Evolutionary conservation across 2,113 vertebrate genomes (phyloP).

Genomic region (Pycnonotus jocosus): DNA sequence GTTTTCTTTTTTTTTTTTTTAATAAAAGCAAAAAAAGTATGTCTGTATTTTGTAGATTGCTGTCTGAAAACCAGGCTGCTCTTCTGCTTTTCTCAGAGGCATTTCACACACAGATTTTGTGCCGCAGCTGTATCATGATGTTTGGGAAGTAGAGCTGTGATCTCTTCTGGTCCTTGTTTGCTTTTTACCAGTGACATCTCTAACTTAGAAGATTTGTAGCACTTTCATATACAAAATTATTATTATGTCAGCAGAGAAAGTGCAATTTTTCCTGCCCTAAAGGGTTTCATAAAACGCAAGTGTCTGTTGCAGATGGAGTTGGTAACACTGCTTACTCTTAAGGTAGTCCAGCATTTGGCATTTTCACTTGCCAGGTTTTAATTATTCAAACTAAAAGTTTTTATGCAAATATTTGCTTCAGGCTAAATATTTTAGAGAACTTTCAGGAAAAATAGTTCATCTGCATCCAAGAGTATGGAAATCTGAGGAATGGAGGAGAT

Average conservation of each 20-base stretch:
- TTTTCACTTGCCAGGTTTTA: constrained; percentile 38
- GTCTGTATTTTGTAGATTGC: neutral
- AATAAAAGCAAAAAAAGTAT: neutral
- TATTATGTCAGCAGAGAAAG: constrained; percentile 11
- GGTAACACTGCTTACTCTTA: constrained; percentile 3
- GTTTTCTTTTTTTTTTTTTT: neutral
- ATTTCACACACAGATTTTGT: neutral
- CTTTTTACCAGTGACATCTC: neutral
- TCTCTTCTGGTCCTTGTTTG: constrained; percentile 7
- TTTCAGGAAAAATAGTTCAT: neutral
- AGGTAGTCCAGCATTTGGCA: constrained; percentile 28
- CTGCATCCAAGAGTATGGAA: neutral
- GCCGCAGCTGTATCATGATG: neutral
- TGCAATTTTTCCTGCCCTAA: constrained; percentile 1
- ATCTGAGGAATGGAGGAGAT: neutral
- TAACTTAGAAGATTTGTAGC: neutral
- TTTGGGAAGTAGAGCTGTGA: neutral
- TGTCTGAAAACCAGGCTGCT: neutral
- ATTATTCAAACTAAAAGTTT: constrained; percentile 36
- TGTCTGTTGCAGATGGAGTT: neutral
- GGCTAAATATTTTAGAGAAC: constrained; percentile 21
- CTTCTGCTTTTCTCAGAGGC: neutral
- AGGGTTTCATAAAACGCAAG: constrained; percentile 21
- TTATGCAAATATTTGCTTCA: constrained; percentile 29
- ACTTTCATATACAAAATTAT: neutral